Conservation (phyloP, 2,113 vertebrate genomes). For the Todiramphus chloris region DNA sequence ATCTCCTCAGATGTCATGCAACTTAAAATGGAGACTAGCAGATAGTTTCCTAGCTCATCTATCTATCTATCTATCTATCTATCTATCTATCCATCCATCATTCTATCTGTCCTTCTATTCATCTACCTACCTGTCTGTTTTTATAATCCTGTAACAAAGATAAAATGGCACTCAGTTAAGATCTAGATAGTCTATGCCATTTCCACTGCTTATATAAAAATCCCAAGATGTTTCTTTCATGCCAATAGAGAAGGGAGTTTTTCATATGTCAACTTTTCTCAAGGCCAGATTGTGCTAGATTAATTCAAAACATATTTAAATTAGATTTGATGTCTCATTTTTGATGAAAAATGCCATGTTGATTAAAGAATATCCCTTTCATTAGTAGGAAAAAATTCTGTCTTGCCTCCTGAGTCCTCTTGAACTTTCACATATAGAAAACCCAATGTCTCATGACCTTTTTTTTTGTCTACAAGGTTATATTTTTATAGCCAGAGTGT, state of each 20-base stretch:
- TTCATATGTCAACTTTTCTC: not conserved
- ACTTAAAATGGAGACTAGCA: not conserved
- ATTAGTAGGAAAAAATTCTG: not conserved
- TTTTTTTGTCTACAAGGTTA: not conserved
- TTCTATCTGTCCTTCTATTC: not conserved
- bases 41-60: not conserved
- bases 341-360: not conserved
- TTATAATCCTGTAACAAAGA: not conserved
- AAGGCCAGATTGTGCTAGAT: not conserved
- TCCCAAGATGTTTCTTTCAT: not conserved
- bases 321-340: not conserved
- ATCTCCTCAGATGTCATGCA: not conserved
- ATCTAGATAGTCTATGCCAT: not conserved
- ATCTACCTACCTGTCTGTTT: not conserved
- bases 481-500: not conserved
- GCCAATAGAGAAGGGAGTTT: not conserved
- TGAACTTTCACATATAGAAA: not conserved
- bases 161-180: not conserved
- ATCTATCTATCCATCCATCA: too few relatives aligned
- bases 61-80: not conserved
- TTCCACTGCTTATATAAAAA: not conserved
- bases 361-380: not conserved
- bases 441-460: not conserved
- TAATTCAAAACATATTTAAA: not conserved
- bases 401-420: not conserved